Conservation (phyloP, 2,888 invertebrate species). For the Cryptosula pallasiana region DNA sequence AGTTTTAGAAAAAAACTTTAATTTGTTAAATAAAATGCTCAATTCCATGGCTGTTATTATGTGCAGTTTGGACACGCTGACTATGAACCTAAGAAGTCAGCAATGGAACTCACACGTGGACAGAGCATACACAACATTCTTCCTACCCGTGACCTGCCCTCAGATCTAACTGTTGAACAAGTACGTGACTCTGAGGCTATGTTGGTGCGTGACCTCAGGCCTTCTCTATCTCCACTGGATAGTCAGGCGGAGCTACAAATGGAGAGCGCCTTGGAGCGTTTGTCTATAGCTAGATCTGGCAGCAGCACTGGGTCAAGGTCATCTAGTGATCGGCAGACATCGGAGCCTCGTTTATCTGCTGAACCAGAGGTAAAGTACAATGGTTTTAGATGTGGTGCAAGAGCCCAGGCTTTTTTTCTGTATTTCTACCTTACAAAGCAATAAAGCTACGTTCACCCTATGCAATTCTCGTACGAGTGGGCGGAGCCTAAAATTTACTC, state of each 20-base stretch:
- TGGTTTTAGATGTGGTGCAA: too few relatives aligned
- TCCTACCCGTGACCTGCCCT: background rate
- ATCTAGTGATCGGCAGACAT: background rate
- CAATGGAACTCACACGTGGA: background rate
- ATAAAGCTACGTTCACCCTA: too few relatives aligned
- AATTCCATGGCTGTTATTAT: too few relatives aligned
- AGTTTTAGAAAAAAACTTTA: too few relatives aligned
- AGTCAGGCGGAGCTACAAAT: background rate
- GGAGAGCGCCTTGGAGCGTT: background rate
- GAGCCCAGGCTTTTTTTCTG: too few relatives aligned
- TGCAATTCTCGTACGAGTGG: too few relatives aligned
- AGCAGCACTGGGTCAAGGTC: background rate
- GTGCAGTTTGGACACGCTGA: slow-evolving; percentile 3
- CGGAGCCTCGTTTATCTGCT: background rate
- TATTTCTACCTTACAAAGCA: too few relatives aligned
- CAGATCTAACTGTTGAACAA: background rate
- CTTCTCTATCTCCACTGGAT: background rate
- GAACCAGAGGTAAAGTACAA: slow-evolving; percentile 16
- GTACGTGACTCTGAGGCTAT: slow-evolving; percentile 1
- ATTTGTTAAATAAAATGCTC: too few relatives aligned
- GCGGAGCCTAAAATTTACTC: too few relatives aligned
- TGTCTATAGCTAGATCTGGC: background rate
- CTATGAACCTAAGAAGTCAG: background rate
- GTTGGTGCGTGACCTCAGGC: background rate
- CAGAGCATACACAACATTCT: slow-evolving; percentile 19